Conservation (phyloP, 2,888 invertebrate species). For the Brachypterus glaber region DNA sequence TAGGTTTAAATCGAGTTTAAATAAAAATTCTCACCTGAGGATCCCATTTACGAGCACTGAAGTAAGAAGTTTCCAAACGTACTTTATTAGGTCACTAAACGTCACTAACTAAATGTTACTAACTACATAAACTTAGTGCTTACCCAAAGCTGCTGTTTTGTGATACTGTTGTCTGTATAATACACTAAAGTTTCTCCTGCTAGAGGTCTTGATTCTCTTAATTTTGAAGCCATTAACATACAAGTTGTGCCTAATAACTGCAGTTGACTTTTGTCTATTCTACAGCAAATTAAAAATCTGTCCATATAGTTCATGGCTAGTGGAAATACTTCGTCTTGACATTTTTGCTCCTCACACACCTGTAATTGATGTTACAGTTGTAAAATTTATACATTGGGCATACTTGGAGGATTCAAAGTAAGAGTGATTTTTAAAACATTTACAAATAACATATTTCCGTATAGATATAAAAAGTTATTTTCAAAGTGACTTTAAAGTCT, state of each 20-base stretch:
- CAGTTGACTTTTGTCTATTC: slow-evolving; percentile 75
- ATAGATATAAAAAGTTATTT: too few species aligned
- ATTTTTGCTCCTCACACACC: slow-evolving; percentile 90
- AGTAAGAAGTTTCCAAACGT: too few species aligned
- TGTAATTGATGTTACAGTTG: too few species aligned
- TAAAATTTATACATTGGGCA: too few species aligned
- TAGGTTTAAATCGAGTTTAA: too few species aligned
- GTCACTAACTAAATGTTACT: too few species aligned
- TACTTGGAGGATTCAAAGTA: too few species aligned
- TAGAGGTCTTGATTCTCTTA: slow-evolving; percentile 77
- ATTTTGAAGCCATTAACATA: slow-evolving; percentile 85
- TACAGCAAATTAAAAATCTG: slow-evolving; percentile 78
- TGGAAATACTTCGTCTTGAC: slow-evolving; percentile 89
- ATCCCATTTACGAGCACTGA: too few species aligned
- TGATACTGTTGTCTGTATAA: slow-evolving; percentile 91
- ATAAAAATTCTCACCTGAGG: too few species aligned
- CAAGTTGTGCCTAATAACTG: slow-evolving; percentile 90
- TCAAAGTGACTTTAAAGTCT: too few species aligned
- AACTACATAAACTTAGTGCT: too few species aligned
- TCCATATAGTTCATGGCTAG: slow-evolving; percentile 90
- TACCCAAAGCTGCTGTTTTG: slow-evolving; percentile 77
- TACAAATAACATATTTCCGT: slow-evolving; percentile 1
- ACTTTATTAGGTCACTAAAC: too few species aligned
- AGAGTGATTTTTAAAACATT: slow-evolving; percentile 3
- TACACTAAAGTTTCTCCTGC: slow-evolving; percentile 74